These are phyloP conservation scores for Arge pagana DNA, from an alignment of 2,888 invertebrate genomes.

Conservation along the genomic window DNA sequence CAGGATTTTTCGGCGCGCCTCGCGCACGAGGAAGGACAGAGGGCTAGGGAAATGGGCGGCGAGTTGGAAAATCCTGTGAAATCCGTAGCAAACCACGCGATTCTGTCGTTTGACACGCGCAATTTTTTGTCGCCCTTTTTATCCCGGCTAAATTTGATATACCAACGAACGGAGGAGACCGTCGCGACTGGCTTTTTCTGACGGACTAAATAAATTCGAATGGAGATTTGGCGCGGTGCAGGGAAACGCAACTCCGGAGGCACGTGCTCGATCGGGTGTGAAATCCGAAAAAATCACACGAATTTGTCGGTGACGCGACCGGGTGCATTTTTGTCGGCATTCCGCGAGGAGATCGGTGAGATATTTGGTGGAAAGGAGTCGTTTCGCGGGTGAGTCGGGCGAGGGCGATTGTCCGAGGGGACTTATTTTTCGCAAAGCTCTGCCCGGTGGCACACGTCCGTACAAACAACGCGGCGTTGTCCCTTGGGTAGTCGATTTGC, in stretches of 20 bases:
- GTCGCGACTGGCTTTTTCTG: constrained; percentile 5
- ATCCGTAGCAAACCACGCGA: constrained; percentile 1
- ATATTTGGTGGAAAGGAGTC: constrained; percentile 6
- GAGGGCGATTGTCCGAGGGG: constrained; percentile 16
- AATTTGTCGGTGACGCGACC: constrained; percentile 34
- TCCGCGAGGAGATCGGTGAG: background rate
- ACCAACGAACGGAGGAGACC: too few species aligned
- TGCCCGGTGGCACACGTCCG: constrained; percentile 16
- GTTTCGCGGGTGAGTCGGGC: background rate
- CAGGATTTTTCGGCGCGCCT: constrained; percentile 9
- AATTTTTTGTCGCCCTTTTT: constrained; percentile 4
- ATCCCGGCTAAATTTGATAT: constrained; percentile 6
- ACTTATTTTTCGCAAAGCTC: constrained; percentile 16
- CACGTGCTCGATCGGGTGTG: constrained; percentile 26
- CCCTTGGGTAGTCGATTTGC: constrained; percentile 34
- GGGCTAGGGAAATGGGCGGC: too few species aligned
- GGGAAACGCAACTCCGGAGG: background rate
- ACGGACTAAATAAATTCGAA: constrained; percentile 5
- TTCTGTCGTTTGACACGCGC: background rate
- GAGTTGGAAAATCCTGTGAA: constrained; percentile 10
- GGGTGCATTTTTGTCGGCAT: constrained; percentile 24
- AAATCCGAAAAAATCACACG: constrained; percentile 50
- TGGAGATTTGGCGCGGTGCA: background rate
- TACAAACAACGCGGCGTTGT: constrained; percentile 30
- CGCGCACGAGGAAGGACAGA: background rate